Conservation (phyloP, 2,888 invertebrate species). For the Tortrix viridana region DNA sequence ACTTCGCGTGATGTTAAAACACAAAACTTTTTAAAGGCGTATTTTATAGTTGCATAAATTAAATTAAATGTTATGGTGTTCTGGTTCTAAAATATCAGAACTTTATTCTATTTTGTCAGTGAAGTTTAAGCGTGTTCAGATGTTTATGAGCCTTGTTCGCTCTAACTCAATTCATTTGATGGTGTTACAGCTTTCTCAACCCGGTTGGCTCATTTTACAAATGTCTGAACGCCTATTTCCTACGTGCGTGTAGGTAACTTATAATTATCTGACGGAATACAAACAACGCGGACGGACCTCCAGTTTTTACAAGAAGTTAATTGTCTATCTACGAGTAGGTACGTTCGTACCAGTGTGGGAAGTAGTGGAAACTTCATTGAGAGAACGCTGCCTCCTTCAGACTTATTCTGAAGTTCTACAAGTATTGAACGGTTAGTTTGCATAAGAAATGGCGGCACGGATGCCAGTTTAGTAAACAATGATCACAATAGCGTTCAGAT, state of each 20-base stretch:
- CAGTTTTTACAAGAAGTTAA: constrained; percentile 25
- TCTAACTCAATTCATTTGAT: too few relatives aligned
- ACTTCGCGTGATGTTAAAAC: constrained; percentile 28
- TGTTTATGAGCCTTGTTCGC: not conserved
- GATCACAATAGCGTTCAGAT: constrained; percentile 33
- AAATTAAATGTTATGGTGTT: not conserved
- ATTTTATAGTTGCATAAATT: constrained; percentile 17
- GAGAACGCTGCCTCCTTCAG: not conserved
- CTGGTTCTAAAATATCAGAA: not conserved
- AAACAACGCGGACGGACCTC: constrained; percentile 24
- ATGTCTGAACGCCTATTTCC: constrained; percentile 3
- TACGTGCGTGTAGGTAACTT: not conserved
- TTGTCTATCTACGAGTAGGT: constrained; percentile 24
- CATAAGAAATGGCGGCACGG: constrained; percentile 32
- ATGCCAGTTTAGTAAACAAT: constrained; percentile 38
- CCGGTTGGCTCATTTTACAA: not conserved
- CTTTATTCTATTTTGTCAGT: not conserved
- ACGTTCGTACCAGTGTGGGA: constrained; percentile 26
- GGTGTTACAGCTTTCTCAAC: too few relatives aligned
- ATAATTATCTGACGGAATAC: constrained; percentile 24
- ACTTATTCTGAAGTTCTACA: constrained; percentile 5
- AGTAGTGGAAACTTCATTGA: constrained; percentile 28
- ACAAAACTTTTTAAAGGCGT: constrained; percentile 21
- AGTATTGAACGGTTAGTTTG: constrained; percentile 30
- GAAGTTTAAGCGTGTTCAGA: not conserved